Base-by-base conservation (phyloP, 2,797 vertebrate genomes). In the Sardinella longiceps region DNA sequence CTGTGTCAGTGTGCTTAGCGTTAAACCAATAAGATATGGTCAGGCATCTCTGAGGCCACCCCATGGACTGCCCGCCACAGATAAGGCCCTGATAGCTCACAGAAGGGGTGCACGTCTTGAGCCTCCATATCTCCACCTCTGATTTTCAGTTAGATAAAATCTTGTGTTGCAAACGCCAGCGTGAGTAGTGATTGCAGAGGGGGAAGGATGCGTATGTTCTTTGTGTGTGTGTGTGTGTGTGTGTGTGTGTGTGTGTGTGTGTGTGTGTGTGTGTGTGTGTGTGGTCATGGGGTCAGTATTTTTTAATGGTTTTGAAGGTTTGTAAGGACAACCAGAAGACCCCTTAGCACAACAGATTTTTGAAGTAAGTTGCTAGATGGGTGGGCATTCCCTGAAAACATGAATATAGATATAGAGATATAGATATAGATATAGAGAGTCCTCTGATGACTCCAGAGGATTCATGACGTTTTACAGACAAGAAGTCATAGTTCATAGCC, bases 131-230 rank as follows among this genome's bases (percentile, higher is more conserved):
- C 94, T 93, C 88, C 66, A 58, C 83, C 88, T 89, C 90, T 91
- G 95, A 95, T 95, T 92, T 95, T 95, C 94, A 83, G 94, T 96
- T 94, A 94, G 94, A 95, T 95, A 95, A 90, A 3, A 6, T n/a
- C 58, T 50, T 56, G 85, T 84, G 85, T 81, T 70, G 80, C 81
- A 81, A 86, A 90, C 81, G 60, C 80, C 11, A n/a, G 84, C 30
- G 77, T 83, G 66, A 87, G 84, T 70, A 37, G 77, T 83, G 66
- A 87, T 85, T 81, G 80, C 2, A 10, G 28, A 10, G 45, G 56
- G 81, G 70, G 18, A 33, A 7, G 18, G 70, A 60, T 23, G 14
- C 14, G 80, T 43, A 39, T 82, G 82, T 82, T 51, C 48, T 37
- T 25, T n/a, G 60, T 33, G 81, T 80, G 15, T 70, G 7, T 9